These are phyloP conservation scores for Sebastes variabilis DNA, from an alignment of 2,797 vertebrate genomes.

Conservation along the genomic window DNA sequence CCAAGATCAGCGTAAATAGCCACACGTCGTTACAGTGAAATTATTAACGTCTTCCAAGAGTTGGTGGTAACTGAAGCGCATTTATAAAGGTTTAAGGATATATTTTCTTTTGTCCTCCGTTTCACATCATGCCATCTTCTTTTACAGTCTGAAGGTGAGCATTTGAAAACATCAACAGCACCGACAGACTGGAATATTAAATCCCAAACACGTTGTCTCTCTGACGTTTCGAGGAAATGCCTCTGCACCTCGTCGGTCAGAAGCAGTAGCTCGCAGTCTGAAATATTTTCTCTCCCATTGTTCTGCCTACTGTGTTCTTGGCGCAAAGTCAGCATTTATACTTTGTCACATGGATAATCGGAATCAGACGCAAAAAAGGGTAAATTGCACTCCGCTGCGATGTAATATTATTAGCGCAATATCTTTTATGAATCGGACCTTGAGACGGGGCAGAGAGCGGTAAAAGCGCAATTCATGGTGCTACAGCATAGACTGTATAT, in stretches of 20 bases:
- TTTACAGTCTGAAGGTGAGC: not conserved
- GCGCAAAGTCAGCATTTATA: not conserved
- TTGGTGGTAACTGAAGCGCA: not conserved
- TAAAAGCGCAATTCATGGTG: not conserved
- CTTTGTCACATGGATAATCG: not conserved
- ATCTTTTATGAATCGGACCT: not conserved
- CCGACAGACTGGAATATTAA: not conserved
- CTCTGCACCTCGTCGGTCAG: not conserved
- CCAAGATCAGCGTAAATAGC: not conserved
- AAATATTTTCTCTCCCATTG: not conserved
- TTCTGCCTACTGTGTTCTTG: not conserved
- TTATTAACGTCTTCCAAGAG: not conserved
- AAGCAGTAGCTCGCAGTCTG: not conserved
- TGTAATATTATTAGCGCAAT: not conserved
- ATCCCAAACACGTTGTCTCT: not conserved
- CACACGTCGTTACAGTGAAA: not conserved
- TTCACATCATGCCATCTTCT: not conserved
- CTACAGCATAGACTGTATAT: not conserved
- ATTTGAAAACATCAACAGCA: not conserved
- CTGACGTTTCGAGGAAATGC: not conserved
- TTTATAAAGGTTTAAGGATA: not conserved
- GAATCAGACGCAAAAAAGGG: no score
- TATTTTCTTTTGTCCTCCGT: not conserved
- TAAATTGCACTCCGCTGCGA: not conserved
- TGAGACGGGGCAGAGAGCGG: not conserved